Base-by-base conservation (phyloP, 2,113 vertebrate species). In the Orycteropus afer region DNA sequence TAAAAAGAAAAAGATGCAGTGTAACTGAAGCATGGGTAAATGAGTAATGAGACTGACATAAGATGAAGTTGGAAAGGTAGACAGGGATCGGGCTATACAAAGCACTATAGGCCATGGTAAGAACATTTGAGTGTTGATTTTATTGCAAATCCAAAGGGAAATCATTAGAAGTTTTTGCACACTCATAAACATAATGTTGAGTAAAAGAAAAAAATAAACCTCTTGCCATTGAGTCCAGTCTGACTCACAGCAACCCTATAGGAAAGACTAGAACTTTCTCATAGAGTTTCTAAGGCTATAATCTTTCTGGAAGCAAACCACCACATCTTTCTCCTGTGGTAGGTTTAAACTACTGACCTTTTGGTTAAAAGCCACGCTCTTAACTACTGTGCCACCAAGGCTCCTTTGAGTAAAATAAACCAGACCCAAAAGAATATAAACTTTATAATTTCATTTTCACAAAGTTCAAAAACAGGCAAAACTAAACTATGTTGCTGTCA, bases 141-240 rank as follows among this genome's bases (percentile, higher is more conserved):
- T 88, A 94, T 76, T 80, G 37, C 20, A 95, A 77, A n/a, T n/a
- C 34, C 34, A 61, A 83, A 87, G 40, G 57, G 83, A 93, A 92
- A 40, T 4, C 76, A 63, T 53, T 73, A 51, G 73, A n/a, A n/a
- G 2, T 42, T 71, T 78, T 57, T 61, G 4, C 45, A 89, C 3
- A 18, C 25, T 63, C 69, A 79, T 5, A 85, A 42, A 45, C 37
- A 86, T 25, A 59, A n/a, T 90, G 29, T 74, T 86, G 34, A 86
- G 78, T 65, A 93, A 96, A 91, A 89, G 65, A 9, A 18, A 8
- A 7, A 9, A 65, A 23, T 4, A 69, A 69, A n/a, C 32, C 15
- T n/a, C 34, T 34, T n/a, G 17, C 65, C 7, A n/a, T 3, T 69
- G 65, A 69, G 34, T 37, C n/a, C 65, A 37, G 18, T 69, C 34